Percentiles rank a stretch among this genome's conserved stretches.
These are phyloP conservation scores for Strix uralensis DNA, from an alignment of 2,113 vertebrate genomes.

Conservation along the genomic window DNA sequence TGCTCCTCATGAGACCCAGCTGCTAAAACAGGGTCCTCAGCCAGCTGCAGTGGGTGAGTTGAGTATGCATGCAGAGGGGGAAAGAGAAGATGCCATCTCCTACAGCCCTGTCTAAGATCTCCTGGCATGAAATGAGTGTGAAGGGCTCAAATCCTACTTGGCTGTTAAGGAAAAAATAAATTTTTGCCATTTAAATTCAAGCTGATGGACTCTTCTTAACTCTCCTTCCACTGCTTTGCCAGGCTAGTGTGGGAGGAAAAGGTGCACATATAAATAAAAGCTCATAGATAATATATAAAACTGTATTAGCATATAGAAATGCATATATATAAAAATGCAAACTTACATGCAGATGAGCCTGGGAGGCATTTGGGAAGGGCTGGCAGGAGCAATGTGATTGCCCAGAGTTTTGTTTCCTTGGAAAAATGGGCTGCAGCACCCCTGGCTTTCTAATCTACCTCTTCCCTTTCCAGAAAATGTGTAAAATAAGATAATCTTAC, in stretches of 20 bases:
- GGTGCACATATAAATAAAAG: not conserved
- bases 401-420: not conserved
- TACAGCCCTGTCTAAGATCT: not conserved
- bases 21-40: not conserved
- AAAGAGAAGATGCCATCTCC: not conserved
- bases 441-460: not conserved
- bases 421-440: not conserved
- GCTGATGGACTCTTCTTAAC: not conserved
- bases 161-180: not conserved
- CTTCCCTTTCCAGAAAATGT: not conserved
- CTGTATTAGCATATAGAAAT: too few relatives aligned
- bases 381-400: not conserved
- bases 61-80: fast-evolving
- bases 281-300: not conserved
- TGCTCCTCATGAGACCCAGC: not conserved
- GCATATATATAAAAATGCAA: not conserved
- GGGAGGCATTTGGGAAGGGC: not conserved
- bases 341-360: not conserved
- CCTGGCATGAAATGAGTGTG: not conserved
- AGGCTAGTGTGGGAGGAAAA: not conserved
- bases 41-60: too few relatives aligned
- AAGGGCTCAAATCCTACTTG: not conserved
- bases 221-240: not conserved
- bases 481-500: not conserved
- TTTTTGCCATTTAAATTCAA: not conserved